Evolutionary conservation across 1,140 invertebrate species (phyloP).

Genomic region (Bemisia tabaci): DNA sequence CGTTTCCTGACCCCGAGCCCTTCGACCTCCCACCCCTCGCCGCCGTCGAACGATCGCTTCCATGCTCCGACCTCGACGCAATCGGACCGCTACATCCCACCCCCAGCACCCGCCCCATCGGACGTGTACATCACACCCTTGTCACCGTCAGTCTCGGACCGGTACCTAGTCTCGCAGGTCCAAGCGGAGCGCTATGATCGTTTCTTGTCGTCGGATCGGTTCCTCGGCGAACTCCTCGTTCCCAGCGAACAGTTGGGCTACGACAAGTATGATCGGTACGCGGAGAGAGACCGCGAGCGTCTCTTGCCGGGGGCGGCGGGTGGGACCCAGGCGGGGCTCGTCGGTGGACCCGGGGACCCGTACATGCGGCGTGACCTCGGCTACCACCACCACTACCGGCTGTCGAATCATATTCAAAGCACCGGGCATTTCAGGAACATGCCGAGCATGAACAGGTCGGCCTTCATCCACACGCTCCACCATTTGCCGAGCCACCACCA

Average conservation of each 20-base stretch:
- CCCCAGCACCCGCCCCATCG: too few relatives aligned
- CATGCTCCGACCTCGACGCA: neutral
- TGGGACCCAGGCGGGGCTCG: constrained; percentile 31
- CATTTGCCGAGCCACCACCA: neutral
- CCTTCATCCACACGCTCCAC: neutral
- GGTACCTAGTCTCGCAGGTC: neutral
- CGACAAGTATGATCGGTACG: neutral
- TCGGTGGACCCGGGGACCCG: constrained; percentile 36
- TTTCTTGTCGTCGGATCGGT: neutral
- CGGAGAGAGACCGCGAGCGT: neutral
- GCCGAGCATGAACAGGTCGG: neutral
- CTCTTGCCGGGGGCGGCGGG: constrained; percentile 23
- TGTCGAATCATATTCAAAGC: constrained; percentile 22
- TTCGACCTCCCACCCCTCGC: neutral
- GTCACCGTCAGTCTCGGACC: neutral
- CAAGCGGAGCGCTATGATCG: neutral
- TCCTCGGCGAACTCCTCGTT: neutral
- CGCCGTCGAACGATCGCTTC: neutral
- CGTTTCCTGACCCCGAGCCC: constrained; percentile 23
- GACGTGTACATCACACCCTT: neutral
- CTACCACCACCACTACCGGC: constrained; percentile 42
- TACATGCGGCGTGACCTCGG: constrained; percentile 43
- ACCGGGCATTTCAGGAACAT: neutral
- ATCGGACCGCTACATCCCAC: neutral
- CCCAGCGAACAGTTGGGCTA: neutral